Base-by-base conservation (phyloP, 2,797 vertebrate genomes). In the Chrysolophus pictus region DNA sequence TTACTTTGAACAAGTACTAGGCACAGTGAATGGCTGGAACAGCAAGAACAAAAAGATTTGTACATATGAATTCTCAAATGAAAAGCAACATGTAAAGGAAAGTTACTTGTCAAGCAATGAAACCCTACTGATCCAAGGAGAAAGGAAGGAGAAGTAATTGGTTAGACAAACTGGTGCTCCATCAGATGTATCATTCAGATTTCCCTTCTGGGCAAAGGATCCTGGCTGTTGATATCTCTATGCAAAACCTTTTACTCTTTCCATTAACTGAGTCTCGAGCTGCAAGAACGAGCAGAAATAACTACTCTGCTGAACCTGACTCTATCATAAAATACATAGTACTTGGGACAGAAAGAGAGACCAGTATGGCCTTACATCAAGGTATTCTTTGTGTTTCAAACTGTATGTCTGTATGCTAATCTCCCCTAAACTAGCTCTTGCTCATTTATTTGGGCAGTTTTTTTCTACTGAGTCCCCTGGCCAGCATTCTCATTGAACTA, bases 41-140 rank as follows among this genome's bases (percentile, higher is more conserved):
- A 17, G 55, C 35, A 1, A 3, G 2, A 0, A 14, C 19, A 69
- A 75, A 82, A 55, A 5, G 28, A 72, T 60, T 84, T 44, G 24
- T 17, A 74, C 7, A 28, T 5, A 82, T 26, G 71, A 88, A 70
- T 90, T 92, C 82, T 92, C 14, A 15, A 87, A 93, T 93, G 90
- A 82, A 93, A 95, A 91, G 87, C 53, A 88, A 76, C 51, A 47
- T 1, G 53, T 49, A 91, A 72, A 94, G 64, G 65, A 83, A 93
- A 76, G 86, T 93, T 87, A 94, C 67, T 88, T 90, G 88, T 44
- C 37, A 94, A 77, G 90, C 95, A 44, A 88, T 93, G 90, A 88
- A 79, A 79, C 64, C 53, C 83, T 95, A 93, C 26, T 19, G 64
- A 82, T 14, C 22, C 42, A 71, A 26, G 39, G 68, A 88, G 67